Base-by-base conservation (phyloP, 2,888 invertebrate genomes). In the Drosophila neotestacea region DNA sequence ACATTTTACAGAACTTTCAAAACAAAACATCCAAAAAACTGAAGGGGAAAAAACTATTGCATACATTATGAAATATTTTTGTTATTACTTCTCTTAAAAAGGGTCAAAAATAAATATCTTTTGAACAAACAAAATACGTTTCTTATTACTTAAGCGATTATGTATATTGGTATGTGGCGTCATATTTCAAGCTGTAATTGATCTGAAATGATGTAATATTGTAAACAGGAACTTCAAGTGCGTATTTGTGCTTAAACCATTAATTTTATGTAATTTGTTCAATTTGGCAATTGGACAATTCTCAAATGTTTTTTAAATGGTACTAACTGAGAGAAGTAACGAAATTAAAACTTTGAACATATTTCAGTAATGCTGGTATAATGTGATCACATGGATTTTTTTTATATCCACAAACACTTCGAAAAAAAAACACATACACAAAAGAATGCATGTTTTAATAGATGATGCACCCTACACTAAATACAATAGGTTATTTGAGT, bases 361-460 rank as follows among this genome's bases (percentile, higher is more conserved):
- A 11, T 34, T 34, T 50, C 34, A 50, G 34, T 50, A 16, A 50
- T 34, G 11, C 34, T 50, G 32, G 11, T 27, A 50, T 36, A 36
- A 36, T 36, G 22, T 36, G 36, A 50, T 36, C 11, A 34, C 34
- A 34, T 10, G 5, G 11, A 10, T 22, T 36, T 36, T 22, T 22
- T 22, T 16, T 32, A 10, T 16, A 22, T 22, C 11, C 36, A 50
- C 7, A 50, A 34, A 36, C n/a, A 50, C 34, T 36, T 7, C 34
- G 6, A 11, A 50, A 11, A 50, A 36, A 11, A 50, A 36, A 42
- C 32, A 54, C 44, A 54, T 32, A 42, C 48, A 32, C 54, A 77
- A 46, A 54, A 56, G 64, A 66, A 70, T 79, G 81, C 88, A 82
- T 88, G 81, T 67, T 58, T 82, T 30, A 41, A 28, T 71, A 64